Evolutionary conservation across 2,113 vertebrate species (phyloP).

Genomic region (Baryphthengus martii): DNA sequence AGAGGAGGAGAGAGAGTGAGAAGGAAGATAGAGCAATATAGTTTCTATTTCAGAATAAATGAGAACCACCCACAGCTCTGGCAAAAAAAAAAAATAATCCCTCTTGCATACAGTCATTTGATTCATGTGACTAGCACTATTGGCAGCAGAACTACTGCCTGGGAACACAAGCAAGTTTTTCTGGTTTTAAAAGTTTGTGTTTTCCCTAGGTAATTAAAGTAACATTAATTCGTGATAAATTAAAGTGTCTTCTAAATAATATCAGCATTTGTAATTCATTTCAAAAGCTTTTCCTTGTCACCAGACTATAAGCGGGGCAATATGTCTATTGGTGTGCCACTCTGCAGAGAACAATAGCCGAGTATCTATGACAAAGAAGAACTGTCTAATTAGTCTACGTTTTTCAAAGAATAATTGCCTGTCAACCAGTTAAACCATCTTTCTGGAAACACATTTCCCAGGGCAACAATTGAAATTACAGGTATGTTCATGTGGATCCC

Average conservation of each 20-base stretch:
- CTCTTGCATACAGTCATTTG: not conserved
- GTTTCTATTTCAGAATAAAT: not conserved
- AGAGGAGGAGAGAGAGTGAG: not conserved
- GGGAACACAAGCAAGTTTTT: not conserved
- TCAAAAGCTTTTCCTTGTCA: not conserved
- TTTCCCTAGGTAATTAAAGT: constrained; percentile 18
- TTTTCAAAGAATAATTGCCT: constrained; percentile 56
- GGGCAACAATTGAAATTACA: constrained; percentile 50
- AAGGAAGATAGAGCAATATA: not conserved
- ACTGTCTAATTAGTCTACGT: constrained; percentile 50
- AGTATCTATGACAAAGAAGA: constrained; percentile 42
- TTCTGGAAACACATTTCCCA: constrained; percentile 56
- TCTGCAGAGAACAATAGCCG: constrained; percentile 21
- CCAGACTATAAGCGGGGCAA: not conserved
- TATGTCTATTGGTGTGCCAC: not conserved
- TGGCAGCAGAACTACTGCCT: not conserved
- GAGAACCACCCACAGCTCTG: not conserved
- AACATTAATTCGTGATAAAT: not conserved
- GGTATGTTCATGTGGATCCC: constrained; percentile 31
- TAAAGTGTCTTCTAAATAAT: not conserved
- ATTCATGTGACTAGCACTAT: not conserved
- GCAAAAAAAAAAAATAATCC: not conserved
- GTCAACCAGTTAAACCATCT: constrained; percentile 49
- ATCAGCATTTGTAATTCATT: constrained; percentile 3
- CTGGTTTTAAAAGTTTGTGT: not conserved